These are phyloP conservation scores for Myotis yumanensis DNA, from an alignment of 2,113 vertebrate species.

Conservation along the genomic window DNA sequence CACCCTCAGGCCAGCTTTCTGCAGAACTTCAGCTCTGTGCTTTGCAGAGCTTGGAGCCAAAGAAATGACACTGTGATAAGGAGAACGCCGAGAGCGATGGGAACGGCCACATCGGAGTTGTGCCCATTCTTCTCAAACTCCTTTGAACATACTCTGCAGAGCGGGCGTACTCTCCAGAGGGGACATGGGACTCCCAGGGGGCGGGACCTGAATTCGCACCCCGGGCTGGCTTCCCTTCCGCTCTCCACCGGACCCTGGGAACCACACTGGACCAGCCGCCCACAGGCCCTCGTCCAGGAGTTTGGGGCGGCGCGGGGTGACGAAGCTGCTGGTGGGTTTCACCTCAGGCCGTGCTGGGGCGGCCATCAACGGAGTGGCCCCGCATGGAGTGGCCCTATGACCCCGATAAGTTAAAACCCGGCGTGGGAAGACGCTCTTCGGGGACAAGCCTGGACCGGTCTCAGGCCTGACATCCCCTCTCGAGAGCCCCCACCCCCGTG, in stretches of 20 bases:
- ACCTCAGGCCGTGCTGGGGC: neutral
- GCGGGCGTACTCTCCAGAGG: neutral
- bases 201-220: neutral
- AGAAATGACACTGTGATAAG: neutral
- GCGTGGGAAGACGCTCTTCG: too few species aligned
- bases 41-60: constrained; percentile 11
- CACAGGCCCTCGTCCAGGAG: neutral
- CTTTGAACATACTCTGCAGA: neutral
- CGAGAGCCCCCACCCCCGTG: neutral
- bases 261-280: too few species aligned
- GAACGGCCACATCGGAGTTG: neutral
- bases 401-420: neutral
- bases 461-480: neutral
- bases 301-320: too few species aligned
- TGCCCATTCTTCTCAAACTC: neutral
- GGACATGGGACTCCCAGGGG: fast-evolving
- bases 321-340: neutral
- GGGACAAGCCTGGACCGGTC: neutral
- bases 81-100: neutral
- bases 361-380: neutral
- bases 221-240: neutral
- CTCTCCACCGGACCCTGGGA: neutral
- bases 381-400: neutral
- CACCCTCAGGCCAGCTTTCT: neutral
- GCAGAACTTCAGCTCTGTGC: neutral